Conservation (phyloP, 1,140 invertebrate genomes). For the Neodiprion virginianus region DNA sequence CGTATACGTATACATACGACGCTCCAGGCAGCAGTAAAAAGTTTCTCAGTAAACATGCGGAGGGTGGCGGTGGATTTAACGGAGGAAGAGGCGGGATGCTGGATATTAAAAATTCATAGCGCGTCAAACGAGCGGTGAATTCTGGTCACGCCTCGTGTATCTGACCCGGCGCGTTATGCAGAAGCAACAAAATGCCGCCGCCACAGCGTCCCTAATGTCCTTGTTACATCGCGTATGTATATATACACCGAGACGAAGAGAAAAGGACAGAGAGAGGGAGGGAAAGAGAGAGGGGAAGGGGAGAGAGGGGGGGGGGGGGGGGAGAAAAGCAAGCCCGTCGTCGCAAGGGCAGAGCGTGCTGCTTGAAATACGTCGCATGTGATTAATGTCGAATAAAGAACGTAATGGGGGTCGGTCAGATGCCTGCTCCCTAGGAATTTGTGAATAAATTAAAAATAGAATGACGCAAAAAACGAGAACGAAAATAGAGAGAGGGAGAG, state of each 20-base stretch:
- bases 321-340: background rate
- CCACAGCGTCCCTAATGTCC: constrained; percentile 7
- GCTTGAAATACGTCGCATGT: constrained; percentile 7
- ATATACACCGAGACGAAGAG: background rate
- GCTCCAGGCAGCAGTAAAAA: too few species aligned
- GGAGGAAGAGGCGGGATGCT: background rate
- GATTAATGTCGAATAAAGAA: constrained; percentile 13
- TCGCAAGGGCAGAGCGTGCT: constrained; percentile 9
- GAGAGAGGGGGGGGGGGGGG: too few species aligned
- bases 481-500: background rate
- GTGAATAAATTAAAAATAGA: background rate
- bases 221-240: background rate
- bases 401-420: background rate
- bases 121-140: constrained; percentile 13
- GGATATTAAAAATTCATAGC: constrained; percentile 9
- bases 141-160: constrained; percentile 11
- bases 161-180: constrained; percentile 7
- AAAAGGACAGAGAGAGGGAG: too few species aligned
- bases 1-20: too few species aligned
- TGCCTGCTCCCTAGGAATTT: background rate
- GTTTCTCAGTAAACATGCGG: background rate
- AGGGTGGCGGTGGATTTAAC: background rate
- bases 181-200: constrained; percentile 6
- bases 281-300: too few species aligned
- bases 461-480: background rate